Conservation (phyloP, 2,797 vertebrate species). For the Serranus cabrilla region DNA sequence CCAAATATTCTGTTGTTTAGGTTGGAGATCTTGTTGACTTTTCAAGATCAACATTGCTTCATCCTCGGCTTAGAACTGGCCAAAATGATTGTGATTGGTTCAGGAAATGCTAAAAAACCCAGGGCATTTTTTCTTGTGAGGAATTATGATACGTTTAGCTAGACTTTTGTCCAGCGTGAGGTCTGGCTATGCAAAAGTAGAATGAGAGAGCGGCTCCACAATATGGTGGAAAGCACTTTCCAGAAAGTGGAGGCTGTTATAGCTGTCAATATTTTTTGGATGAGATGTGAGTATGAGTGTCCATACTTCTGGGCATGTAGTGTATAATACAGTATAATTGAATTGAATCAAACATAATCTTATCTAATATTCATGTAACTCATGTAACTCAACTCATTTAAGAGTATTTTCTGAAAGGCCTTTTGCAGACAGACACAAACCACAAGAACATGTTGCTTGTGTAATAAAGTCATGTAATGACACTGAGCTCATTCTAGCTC, state of each 20-base stretch:
- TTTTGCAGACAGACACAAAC: conserved; percentile 47
- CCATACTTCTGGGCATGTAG: background rate
- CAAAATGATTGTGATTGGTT: no score
- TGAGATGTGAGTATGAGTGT: background rate
- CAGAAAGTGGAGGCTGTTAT: background rate
- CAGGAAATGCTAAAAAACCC: no score
- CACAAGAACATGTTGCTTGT: conserved; percentile 60
- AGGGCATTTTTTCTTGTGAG: no score
- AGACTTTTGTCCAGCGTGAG: no score
- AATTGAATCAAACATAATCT: background rate
- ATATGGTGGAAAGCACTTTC: background rate
- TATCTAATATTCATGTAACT: background rate
- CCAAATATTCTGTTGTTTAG: no score
- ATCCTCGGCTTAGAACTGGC: no score
- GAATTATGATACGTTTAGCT: no score
- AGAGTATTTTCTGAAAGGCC: conserved; percentile 21
- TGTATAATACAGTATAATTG: background rate
- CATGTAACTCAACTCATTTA: conserved; percentile 7
- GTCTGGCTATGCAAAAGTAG: no score
- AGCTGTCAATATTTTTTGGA: background rate
- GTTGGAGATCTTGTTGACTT: no score
- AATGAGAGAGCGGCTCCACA: background rate
- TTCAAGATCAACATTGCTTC: no score
- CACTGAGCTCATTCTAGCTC: conserved; percentile 71
- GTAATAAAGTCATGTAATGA: conserved; percentile 71